Percentiles rank a stretch among this genome's conserved stretches.
Conservation (phyloP, 2,797 vertebrate species). For the Distichodus sexfasciatus region DNA sequence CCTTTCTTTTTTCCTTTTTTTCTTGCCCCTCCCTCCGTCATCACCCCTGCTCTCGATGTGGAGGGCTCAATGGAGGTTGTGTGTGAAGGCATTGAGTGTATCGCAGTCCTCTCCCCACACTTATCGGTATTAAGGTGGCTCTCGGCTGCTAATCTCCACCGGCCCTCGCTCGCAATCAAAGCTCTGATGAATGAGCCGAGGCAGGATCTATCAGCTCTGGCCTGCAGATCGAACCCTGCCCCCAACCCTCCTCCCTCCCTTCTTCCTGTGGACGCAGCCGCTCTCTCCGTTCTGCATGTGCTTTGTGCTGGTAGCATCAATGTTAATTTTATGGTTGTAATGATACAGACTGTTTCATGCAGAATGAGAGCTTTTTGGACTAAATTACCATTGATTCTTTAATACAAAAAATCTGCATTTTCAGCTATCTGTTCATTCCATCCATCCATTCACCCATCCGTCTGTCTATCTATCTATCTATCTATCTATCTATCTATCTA, state of each 20-base stretch:
- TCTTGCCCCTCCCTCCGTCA: constrained; percentile 18
- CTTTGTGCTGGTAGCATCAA: too few species aligned
- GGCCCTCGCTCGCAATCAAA: not conserved
- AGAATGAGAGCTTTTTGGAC: too few species aligned
- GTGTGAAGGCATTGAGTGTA: constrained; percentile 14
- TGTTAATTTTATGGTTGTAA: too few species aligned
- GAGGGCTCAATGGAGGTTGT: constrained; percentile 5
- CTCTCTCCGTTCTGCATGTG: not conserved
- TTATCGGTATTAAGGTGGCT: constrained; percentile 17
- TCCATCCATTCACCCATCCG: too few species aligned
- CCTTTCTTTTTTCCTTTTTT: too few species aligned
- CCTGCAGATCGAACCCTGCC: not conserved
- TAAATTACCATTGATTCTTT: too few species aligned
- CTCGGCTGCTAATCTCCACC: constrained; percentile 5
- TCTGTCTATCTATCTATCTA: too few species aligned
- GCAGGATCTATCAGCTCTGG: not conserved
- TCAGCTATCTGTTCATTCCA: too few species aligned
- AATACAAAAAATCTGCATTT: too few species aligned
- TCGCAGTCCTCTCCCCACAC: constrained; percentile 32
- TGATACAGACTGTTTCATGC: too few species aligned
- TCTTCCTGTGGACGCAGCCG: too few species aligned
- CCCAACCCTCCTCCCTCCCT: not conserved
- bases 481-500: too few species aligned
- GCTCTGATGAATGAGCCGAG: not conserved
- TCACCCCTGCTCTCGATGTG: constrained; percentile 26